Base-by-base conservation (phyloP, 2,797 vertebrate genomes). In the Intellagama lesueurii region DNA sequence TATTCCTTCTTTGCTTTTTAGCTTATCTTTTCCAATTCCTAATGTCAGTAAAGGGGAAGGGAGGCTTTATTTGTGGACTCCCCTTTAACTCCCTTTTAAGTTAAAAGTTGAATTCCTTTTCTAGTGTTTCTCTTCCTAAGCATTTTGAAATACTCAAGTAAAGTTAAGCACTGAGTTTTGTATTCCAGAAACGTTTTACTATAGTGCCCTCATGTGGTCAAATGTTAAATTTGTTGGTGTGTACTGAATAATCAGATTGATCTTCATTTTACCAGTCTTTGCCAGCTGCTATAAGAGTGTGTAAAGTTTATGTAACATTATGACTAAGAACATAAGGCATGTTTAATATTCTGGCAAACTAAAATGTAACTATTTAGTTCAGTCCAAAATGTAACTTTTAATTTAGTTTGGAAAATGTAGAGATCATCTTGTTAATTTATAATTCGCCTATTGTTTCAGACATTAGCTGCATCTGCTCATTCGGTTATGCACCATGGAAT, bases 401-500 rank as follows among this genome's bases (percentile, higher is more conserved):
- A 40, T 76, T 83, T 72, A 83, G n/a, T 68, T 1, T 81, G 32
- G 35, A 49, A 83, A 84, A 60, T 32, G 16, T 47, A 28, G 40
- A 32, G 64, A 0, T 56, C 22, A 30, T 56, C 72, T 77, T 83
- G 19, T 69, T 83, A 75, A 44, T 7, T 70, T 17, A 7, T 75
- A 0, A 44, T 80, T 30, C 28, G 73, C 87, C 56, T 92, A 6
- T 89, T 83, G n/a, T 96, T 94, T 0, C 88, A 99, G 99, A 98
- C 98, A 81, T 95, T 99, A 92, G 97, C 98, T 79, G 98, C 98
- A 89, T 97, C 99, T 88, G 97, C 98, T 73, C 97, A 98, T 80
- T 98, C 99, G 2, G 97, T 99, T 92, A 97, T 99, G 96, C 99
- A 99, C 93, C 98, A 98, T 95, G 98, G 98, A 90, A 98, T 99